These are phyloP conservation scores for Octodon degus DNA, from an alignment of 2,113 vertebrate genomes.

Conservation along the genomic window DNA sequence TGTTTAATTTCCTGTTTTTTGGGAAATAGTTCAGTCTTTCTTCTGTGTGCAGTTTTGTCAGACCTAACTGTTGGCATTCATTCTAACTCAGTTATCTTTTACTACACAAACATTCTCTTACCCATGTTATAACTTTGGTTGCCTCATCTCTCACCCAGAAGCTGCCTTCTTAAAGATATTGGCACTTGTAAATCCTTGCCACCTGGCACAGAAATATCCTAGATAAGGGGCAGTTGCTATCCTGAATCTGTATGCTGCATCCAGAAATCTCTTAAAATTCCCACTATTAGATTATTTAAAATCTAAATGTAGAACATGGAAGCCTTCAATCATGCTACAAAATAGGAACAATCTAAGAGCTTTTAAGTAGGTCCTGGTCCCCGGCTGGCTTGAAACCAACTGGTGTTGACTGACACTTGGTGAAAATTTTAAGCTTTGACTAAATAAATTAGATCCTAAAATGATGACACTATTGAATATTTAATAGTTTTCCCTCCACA, in stretches of 20 bases:
- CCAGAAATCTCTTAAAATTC: not conserved
- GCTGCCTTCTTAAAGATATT: not conserved
- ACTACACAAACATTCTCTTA: not conserved
- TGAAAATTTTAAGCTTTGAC: too few species aligned
- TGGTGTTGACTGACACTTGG: too few species aligned
- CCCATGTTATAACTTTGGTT: not conserved
- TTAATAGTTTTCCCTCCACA: too few species aligned
- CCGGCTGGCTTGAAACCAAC: not conserved
- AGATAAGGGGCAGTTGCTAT: not conserved
- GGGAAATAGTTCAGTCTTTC: not conserved
- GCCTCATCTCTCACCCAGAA: not conserved
- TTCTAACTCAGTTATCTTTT: constrained; percentile 39
- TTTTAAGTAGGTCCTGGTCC: not conserved
- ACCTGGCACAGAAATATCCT: not conserved
- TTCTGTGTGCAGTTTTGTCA: not conserved
- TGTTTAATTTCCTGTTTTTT: constrained; percentile 44
- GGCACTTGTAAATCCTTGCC: constrained; percentile 32
- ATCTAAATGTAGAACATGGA: too few species aligned
- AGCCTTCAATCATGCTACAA: not conserved
- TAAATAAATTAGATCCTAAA: too few species aligned
- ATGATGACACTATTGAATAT: too few species aligned
- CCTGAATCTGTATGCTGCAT: not conserved
- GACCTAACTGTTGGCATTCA: not conserved
- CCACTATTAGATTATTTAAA: not conserved
- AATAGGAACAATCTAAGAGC: not conserved